Base-by-base conservation (phyloP, 2,888 invertebrate genomes). In the Gymnocheta viridis region DNA sequence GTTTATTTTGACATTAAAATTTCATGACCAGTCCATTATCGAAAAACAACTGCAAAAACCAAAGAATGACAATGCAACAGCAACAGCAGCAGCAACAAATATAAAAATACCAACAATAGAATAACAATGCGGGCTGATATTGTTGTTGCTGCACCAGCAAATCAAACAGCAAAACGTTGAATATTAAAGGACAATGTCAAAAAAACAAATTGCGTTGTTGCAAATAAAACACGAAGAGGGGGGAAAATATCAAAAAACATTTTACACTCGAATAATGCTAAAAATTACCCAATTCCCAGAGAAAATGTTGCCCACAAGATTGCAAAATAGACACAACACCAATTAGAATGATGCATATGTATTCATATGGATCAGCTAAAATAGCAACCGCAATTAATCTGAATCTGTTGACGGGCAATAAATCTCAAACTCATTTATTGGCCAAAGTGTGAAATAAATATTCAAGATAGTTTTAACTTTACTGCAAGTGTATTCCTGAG, bases 21-120 rank as follows among this genome's bases (percentile, higher is more conserved):
- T 80, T 80, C 79, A 80, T 72, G 79, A 72, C 79, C 62, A 79
- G 70, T 72, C 70, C 70, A 79, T 72, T 79, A 70, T 64, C 32
- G 51, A 69, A 70, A 51, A 70, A 44, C 35, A 44, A 54, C 62
- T 47, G 38, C 51, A 51, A 27, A n/a, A 54, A 24, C 24, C 2
- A 38, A 44, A 44, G 44, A 17, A n/a, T 4, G 17, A 14, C 47
- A 70, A 32, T 62, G 27, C 38, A 66, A 56, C 12, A 79, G 5
- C 27, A 79, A 24, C 7, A 47, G 27, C 29, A 38, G 6, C 14
- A 51, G 10, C 29, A 32, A n/a, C 44, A 32, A 27, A 62, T 64
- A 70, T 54, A 44, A 51, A 70, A 70, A 47, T 66, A 47, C 47
- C 27, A 64, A 79, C 62, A 54, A 79, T 64, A 56, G 73, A 41